These are phyloP conservation scores for Poeciliopsis infans DNA, from an alignment of 2,797 vertebrate genomes.

Conservation along the genomic window DNA sequence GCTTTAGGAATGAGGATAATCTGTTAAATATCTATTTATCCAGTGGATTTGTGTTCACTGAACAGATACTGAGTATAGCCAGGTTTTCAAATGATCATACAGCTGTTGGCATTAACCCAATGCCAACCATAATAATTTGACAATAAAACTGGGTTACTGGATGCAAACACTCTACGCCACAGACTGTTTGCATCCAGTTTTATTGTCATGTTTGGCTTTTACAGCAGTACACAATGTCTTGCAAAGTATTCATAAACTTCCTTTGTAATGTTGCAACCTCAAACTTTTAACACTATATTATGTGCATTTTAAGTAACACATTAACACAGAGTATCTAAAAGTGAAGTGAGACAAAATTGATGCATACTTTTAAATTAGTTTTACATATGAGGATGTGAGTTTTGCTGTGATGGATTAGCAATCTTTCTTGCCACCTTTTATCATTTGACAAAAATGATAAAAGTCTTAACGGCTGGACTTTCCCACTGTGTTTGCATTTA, in stretches of 20 bases:
- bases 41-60: slow-evolving; percentile 17
- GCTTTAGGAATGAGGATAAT: slow-evolving; percentile 59
- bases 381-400: not conserved
- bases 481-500: no score
- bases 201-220: not conserved
- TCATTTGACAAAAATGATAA: not conserved
- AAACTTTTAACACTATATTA: not conserved
- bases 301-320: not conserved
- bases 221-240: not conserved
- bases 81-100: not conserved
- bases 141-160: not conserved
- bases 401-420: not conserved
- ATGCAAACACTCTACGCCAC: not conserved
- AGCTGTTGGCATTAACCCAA: slow-evolving; percentile 8
- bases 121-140: not conserved
- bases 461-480: not conserved
- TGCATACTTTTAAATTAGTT: not conserved
- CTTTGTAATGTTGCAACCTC: not conserved
- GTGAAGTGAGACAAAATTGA: not conserved
- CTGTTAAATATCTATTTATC: slow-evolving; percentile 31
- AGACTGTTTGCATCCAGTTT: not conserved
- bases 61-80: slow-evolving; percentile 2
- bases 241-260: not conserved
- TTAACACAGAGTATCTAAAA: not conserved
- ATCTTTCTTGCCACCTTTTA: not conserved